Base-by-base conservation (phyloP, 2,888 invertebrate species). In the Colostygia pectinataria region DNA sequence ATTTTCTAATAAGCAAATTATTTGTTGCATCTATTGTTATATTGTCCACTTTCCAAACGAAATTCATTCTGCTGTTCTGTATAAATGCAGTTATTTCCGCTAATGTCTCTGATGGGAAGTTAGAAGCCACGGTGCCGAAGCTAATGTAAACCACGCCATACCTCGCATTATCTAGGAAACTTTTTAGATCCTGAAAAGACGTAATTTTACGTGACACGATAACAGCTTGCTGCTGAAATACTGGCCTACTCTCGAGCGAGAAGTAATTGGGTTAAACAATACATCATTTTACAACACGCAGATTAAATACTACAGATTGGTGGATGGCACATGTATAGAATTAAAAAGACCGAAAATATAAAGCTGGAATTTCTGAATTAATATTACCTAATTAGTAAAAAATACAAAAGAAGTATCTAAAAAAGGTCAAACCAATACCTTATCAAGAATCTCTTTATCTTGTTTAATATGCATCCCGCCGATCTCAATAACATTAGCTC, bases 11-110 rank as follows among this genome's bases (percentile, higher is more conserved):
- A 70, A 92, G 87, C 32, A 95, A 90, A 68, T 95, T 95, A 6
- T 83, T 71, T 0, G 94, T 92, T 61, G 92, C 83, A 36, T 85
- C 86, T 0, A 90, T 83, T 68, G 94, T 84, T 0, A 93, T 92
- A 61, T 91, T 91, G 68, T 94, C 94, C 90, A 92, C 93, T 80
- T 94, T 95, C 94, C 94, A 95, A 41, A 95, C 77, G 8, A 95
- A 92, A 43, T 90, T 91, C 64, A 93, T 92, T 41, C 78, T 79
- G 12, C 91, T 91, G 7, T 45, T 53, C 34, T 51, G 31, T 9
- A 64, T 20, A 5, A 66, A 34, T 0, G 86, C 86, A 12, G 93
- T 59, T 36, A 95, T 91, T 24, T 82, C 90, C 37, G 89, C 76
- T 34, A 92, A 75, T 62, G 91, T 92, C 1, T 90, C 80, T 8